phyloP scores from a whole-genome alignment of 2,797 vertebrate genomes.

The Myotis vivesi region DNA sequence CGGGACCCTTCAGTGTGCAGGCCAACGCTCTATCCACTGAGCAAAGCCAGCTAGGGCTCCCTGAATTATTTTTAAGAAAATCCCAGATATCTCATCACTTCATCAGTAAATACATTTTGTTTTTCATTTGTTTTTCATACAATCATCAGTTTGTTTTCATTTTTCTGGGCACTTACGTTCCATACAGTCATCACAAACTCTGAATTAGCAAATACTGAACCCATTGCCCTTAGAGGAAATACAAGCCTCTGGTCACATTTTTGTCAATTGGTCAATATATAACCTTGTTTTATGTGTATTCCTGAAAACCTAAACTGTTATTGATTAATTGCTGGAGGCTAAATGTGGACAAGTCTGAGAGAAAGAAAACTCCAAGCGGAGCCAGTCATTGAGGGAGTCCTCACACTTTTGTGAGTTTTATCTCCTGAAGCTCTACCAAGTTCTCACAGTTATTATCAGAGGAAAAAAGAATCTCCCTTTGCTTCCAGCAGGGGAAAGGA shows the following conservation, averaged over 20 bases:
- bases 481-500: neutral
- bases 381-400: neutral
- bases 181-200: neutral
- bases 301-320: neutral
- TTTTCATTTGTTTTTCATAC: neutral
- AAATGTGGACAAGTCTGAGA: neutral
- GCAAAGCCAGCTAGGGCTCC: too few species aligned
- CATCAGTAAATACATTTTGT: neutral
- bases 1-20: too few species aligned
- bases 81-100: neutral
- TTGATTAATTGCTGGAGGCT: neutral
- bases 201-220: neutral
- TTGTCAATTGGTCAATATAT: neutral
- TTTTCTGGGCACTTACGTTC: neutral
- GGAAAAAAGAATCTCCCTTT: neutral
- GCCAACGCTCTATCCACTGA: too few species aligned
- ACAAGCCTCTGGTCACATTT: neutral
- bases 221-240: neutral
- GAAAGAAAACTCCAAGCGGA: neutral
- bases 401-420: neutral
- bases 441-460: neutral
- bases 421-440: neutral
- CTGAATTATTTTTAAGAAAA: neutral
- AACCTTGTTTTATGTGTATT: neutral
- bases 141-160: neutral